Base-by-base conservation (phyloP, 2,113 vertebrate species). In the Neofelis nebulosa region DNA sequence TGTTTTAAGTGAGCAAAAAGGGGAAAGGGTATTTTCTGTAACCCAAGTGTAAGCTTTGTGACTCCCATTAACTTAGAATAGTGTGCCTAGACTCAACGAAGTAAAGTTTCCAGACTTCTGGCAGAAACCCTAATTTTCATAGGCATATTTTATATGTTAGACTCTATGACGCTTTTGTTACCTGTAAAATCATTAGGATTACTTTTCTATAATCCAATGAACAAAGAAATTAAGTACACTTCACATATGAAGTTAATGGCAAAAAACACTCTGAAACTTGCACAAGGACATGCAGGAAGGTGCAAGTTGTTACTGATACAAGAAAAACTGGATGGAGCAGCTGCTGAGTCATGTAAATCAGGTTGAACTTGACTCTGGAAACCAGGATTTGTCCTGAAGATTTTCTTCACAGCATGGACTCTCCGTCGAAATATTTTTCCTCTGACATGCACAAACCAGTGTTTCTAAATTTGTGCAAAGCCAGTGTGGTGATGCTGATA, bases 361-460 rank as follows among this genome's bases (percentile, higher is more conserved):
- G 94, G 95, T 95, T 97, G 97, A 97, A 94, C 79, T 98, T 97
- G 96, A 98, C 96, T 98, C 98, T 97, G 93, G 98, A 98, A 98
- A 97, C 76, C 98, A 98, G 73, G 36, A 96, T 91, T 98, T 98
- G 97, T 98, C 95, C n/a, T 92, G 97, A 97, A 93, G 73, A 93
- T 73, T 98, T 91, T 99, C 99, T 99, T 99, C 98, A 97, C 97
- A 96, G 93, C 97, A 97, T 38, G 92, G 97, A 97, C 84, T 98
- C 97, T 95, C 97, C 97, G 98, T 94, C 97, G 97, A 95, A 95
- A 87, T 97, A 94, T 92, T 85, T 95, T 80, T 96, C 95, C 95
- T 97, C 96, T 97, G 95, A 50, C 96, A 93, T n/a, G 98, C 98
- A 98, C 93, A 98, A 98, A 98, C 74, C 96, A 98, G 68, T 91